Evolutionary conservation across 2,113 vertebrate genomes (phyloP), one percentile per base, ranked within the genome.

Genomic region (Sinocyclocheilus rhinocerous): DNA sequence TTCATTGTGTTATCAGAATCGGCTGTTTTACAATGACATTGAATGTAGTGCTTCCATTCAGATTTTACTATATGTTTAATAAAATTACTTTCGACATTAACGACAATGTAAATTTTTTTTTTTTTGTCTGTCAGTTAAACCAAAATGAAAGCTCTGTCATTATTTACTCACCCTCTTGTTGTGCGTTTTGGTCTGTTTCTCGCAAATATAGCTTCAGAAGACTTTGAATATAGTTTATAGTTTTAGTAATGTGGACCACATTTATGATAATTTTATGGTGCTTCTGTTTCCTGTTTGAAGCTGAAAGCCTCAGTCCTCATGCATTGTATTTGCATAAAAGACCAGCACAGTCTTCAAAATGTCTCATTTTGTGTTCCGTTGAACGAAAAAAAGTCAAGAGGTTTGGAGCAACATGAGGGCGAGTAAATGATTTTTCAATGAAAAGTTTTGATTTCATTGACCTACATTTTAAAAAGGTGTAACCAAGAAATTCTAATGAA

Each of bases 401-500:
- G 15, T 29, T 29, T 26, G n/a, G n/a, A n/a, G n/a, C n/a, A n/a
- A n/a, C n/a, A n/a, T n/a, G n/a, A n/a, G 15, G 4, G 8, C 11
- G 20, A 24, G 73, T 22, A 24, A 77, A 52, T 16, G 24, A 76
- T 50, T 45, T 50, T 76, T 72, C 1, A 39, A 10, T 4, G 22
- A 75, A 48, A 26, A 52, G 13, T 45, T 77, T 48, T 67, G 59
- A 77, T 85, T 85, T 52, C 6, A 67, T 67, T 85, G 84, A 85
- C 84, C 84, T 78, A 85, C 59, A 85, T 85, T 85, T 75, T 67
- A 77, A 75, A 52, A 76, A 78, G 45, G 26, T 48, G 70, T 59
- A 48, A 73, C 73, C 67, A 48, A 52, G 33, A 36, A 79, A 77
- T 42, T 78, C 42, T 45, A 69, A 72, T 55, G 12, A 80, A 33